Evolutionary conservation across 2,797 vertebrate species (phyloP).

Genomic region (Morus bassanus): DNA sequence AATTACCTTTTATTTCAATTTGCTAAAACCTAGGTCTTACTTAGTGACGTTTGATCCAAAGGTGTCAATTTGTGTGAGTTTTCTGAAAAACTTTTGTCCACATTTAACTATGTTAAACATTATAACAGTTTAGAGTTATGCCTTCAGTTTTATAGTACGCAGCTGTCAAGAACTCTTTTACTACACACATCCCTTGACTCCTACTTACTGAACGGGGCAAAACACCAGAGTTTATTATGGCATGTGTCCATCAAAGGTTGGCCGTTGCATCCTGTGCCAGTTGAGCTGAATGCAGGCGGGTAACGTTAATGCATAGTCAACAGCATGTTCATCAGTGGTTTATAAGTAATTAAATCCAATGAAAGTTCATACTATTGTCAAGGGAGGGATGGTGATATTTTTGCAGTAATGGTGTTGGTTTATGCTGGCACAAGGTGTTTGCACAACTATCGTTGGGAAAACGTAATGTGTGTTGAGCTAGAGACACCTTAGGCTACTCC

Average conservation of each 20-base stretch:
- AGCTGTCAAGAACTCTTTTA: not conserved
- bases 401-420: not conserved
- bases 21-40: not conserved
- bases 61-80: not conserved
- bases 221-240: rapidly evolving
- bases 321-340: not conserved
- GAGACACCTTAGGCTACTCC: not conserved
- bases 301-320: rapidly evolving
- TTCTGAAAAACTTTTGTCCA: not conserved
- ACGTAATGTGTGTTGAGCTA: rapidly evolving
- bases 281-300: rapidly evolving
- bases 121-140: not conserved
- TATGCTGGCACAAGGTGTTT: not conserved
- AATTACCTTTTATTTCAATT: not conserved
- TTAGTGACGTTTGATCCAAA: not conserved
- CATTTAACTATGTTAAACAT: not conserved
- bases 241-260: not conserved
- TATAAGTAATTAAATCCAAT: not conserved
- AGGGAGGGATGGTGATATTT: not conserved
- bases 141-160: not conserved
- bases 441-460: rapidly evolving
- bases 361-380: rapidly evolving
- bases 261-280: not conserved
- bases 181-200: not conserved
- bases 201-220: not conserved